Evolutionary conservation across 2,113 vertebrate species (phyloP).

Genomic region (Canis aureus): DNA sequence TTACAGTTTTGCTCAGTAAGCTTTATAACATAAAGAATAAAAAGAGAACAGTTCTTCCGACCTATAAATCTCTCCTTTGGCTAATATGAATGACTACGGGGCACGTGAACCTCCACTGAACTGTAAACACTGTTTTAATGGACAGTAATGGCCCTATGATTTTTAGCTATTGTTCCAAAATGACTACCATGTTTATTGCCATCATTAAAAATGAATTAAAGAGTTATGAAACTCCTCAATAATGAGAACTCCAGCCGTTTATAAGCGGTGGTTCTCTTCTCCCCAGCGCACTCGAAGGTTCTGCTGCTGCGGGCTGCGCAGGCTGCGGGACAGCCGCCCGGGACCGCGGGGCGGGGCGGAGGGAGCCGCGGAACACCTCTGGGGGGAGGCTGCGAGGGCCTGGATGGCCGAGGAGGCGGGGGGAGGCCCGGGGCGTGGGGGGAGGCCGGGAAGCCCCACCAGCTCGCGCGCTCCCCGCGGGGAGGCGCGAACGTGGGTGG

Average conservation of each 20-base stretch:
- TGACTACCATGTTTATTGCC: constrained; percentile 89
- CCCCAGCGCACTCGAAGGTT: neutral
- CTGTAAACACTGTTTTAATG: constrained; percentile 91
- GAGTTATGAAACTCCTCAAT: constrained; percentile 90
- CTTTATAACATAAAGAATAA: constrained; percentile 74
- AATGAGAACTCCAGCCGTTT: constrained; percentile 85
- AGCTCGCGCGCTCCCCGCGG: fast-evolving
- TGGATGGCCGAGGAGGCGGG: no score
- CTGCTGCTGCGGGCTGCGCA: neutral
- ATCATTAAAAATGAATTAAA: constrained; percentile 90
- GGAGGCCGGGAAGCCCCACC: neutral
- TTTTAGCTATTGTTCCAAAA: constrained; percentile 91
- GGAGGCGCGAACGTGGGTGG: neutral
- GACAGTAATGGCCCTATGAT: constrained; percentile 89
- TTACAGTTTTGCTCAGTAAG: constrained; percentile 78
- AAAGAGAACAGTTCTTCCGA: constrained; percentile 73
- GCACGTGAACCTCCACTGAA: constrained; percentile 87
- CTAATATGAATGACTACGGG: constrained; percentile 85
- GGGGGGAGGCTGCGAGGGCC: neutral
- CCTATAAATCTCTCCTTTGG: constrained; percentile 86
- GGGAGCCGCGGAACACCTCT: neutral
- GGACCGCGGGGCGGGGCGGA: neutral
- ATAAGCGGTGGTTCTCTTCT: constrained; percentile 75
- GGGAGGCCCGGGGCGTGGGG: no score
- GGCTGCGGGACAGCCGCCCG: neutral